A percentile compares a stretch with the other conserved stretches of the same genome.
phyloP scores from a whole-genome alignment of 2,888 invertebrate genomes.

The Orthosia gracilis region DNA sequence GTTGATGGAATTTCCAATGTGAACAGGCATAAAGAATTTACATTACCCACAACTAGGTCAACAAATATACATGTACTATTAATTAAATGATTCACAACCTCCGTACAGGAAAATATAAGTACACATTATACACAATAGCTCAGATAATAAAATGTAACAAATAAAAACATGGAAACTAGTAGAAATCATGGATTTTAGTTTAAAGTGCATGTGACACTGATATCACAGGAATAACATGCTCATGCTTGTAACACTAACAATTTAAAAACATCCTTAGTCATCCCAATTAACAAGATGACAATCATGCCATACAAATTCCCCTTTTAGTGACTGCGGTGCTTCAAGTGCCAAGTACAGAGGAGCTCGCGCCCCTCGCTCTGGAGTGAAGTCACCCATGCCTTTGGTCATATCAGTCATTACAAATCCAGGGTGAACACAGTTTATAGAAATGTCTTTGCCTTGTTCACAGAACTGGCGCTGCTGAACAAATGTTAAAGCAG shows the following conservation, averaged over 20 bases:
- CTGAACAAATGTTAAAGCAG: conserved; percentile 88
- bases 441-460: conserved; percentile 86
- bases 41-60: conserved; percentile 40
- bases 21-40: conserved; percentile 16
- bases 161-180: conserved; percentile 78
- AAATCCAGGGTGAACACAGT: conserved; percentile 90
- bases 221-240: conserved; percentile 88
- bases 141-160: conserved; percentile 58
- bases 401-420: conserved; percentile 89
- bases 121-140: conserved; percentile 33
- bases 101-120: conserved; percentile 50
- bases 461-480: conserved; percentile 88
- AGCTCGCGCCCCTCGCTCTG: conserved; percentile 86
- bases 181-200: conserved; percentile 85
- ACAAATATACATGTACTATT: conserved; percentile 30
- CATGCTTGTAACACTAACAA: conserved; percentile 80
- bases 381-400: conserved; percentile 87
- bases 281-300: conserved; percentile 90
- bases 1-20: conserved; percentile 27
- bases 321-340: conserved; percentile 86
- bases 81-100: conserved; percentile 56
- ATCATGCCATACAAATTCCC: conserved; percentile 89
- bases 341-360: conserved; percentile 86
- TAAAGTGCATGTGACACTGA: conserved; percentile 88
- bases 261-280: conserved; percentile 80